Percentiles rank a stretch among this genome's conserved stretches.
phyloP scores from a whole-genome alignment of 2,113 vertebrate genomes.

The Entomyzon cyanotis region DNA sequence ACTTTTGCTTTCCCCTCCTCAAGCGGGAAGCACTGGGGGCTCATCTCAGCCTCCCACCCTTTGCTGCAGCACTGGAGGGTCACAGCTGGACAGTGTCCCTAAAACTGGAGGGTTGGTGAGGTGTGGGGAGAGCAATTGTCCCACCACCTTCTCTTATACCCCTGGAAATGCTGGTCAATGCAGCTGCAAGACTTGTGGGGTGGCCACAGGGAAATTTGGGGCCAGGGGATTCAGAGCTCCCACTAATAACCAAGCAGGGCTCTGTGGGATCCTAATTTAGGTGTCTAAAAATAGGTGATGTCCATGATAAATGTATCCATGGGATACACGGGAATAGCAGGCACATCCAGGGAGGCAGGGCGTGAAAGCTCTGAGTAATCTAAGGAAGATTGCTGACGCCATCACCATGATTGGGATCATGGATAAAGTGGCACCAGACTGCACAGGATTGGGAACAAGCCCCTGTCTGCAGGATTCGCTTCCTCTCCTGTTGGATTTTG shows the following conservation, averaged over 20 bases:
- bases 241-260: neutral
- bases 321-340: fast-evolving
- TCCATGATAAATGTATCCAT: fast-evolving
- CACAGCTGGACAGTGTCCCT: neutral
- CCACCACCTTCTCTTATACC: neutral
- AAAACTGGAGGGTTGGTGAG: no score
- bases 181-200: neutral
- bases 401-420: fast-evolving
- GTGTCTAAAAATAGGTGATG: neutral
- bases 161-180: neutral
- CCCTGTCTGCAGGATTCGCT: neutral
- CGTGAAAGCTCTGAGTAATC: neutral
- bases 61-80: fast-evolving
- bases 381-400: neutral
- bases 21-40: fast-evolving
- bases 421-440: fast-evolving
- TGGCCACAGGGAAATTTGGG: neutral
- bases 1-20: neutral
- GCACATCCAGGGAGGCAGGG: neutral
- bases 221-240: neutral
- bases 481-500: neutral
- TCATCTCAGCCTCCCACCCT: neutral
- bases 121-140: neutral
- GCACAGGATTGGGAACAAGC: neutral
- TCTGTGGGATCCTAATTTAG: neutral